phyloP scores from a whole-genome alignment of 2,113 vertebrate species.

The Semicossyphus pulcher region DNA sequence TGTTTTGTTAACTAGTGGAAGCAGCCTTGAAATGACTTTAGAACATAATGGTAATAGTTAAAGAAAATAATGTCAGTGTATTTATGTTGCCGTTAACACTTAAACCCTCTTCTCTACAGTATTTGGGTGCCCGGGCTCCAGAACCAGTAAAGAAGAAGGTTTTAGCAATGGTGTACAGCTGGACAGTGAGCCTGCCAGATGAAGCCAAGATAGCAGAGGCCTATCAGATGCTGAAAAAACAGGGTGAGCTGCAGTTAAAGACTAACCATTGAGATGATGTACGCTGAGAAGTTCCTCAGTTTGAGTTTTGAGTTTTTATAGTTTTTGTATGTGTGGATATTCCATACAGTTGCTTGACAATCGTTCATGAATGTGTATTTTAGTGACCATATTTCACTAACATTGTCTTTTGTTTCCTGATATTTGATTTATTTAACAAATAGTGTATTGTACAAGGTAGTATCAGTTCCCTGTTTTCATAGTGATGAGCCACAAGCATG shows the following conservation, averaged over 20 bases:
- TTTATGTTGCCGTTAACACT: neutral
- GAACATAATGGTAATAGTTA: neutral
- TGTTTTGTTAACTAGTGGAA: neutral
- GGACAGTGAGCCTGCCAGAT: conserved; percentile 90
- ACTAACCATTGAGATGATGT: neutral
- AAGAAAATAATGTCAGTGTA: neutral
- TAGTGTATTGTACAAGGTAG: neutral
- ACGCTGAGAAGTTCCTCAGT: neutral
- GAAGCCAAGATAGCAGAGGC: conserved; percentile 95
- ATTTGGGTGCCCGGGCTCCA: conserved; percentile 91
- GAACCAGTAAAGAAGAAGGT: conserved; percentile 95
- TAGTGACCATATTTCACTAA: neutral
- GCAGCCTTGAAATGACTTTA: neutral
- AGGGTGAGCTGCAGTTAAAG: conserved; percentile 87
- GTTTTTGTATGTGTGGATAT: neutral
- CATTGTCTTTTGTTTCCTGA: conserved; percentile 1
- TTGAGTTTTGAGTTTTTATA: neutral
- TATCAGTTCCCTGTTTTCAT: conserved; percentile 53
- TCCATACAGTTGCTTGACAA: neutral
- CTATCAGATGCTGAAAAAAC: conserved; percentile 98
- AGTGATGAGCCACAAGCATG: conserved; percentile 19
- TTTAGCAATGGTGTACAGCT: conserved; percentile 94
- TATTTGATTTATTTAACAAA: neutral
- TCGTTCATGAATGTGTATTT: neutral
- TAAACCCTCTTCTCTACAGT: conserved; percentile 78